A percentile compares a stretch with the other conserved stretches of the same genome.
Evolutionary conservation across 2,113 vertebrate genomes (phyloP).

Genomic region (Caranx melampygus): DNA sequence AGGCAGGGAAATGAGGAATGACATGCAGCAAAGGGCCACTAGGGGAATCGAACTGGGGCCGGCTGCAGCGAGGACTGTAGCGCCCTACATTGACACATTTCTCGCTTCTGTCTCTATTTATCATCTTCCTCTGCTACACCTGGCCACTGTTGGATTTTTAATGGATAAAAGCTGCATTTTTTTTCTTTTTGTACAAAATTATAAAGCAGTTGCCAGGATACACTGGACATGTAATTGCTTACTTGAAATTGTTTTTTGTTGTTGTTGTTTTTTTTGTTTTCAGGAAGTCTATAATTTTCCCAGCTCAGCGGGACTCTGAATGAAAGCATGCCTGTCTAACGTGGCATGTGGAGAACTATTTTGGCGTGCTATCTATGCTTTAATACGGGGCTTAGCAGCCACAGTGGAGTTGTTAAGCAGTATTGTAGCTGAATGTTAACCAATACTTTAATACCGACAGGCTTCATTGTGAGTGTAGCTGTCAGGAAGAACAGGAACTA

Average conservation of each 20-base stretch:
- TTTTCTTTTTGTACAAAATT: not conserved
- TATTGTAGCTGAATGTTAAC: conserved; percentile 69
- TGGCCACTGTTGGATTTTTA: conserved; percentile 30
- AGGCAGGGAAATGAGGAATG: too few relatives aligned
- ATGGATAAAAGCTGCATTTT: not conserved
- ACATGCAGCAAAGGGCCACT: too few relatives aligned
- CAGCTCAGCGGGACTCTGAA: conserved; percentile 30
- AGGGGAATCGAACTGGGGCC: too few relatives aligned
- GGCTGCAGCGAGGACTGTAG: too few relatives aligned
- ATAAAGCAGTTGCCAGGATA: conserved; percentile 28
- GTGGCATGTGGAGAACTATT: conserved; percentile 51
- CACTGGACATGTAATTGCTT: conserved; percentile 20
- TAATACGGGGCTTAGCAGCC: conserved; percentile 65
- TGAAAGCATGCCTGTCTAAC: conserved; percentile 44
- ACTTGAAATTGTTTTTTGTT: conserved; percentile 20
- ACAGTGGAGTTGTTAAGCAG: conserved; percentile 63
- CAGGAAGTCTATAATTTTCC: conserved; percentile 38
- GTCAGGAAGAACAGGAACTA: conserved; percentile 55
- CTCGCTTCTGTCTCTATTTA: conserved; percentile 39
- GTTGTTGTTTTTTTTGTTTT: conserved; percentile 14
- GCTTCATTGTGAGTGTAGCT: conserved; percentile 59
- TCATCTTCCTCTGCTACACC: conserved; percentile 14
- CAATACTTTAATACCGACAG: conserved; percentile 47
- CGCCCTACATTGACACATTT: conserved; percentile 38
- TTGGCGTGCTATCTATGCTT: conserved; percentile 53